Evolutionary conservation across 2,113 vertebrate genomes (phyloP).

Genomic region (Dicaeum eximium): DNA sequence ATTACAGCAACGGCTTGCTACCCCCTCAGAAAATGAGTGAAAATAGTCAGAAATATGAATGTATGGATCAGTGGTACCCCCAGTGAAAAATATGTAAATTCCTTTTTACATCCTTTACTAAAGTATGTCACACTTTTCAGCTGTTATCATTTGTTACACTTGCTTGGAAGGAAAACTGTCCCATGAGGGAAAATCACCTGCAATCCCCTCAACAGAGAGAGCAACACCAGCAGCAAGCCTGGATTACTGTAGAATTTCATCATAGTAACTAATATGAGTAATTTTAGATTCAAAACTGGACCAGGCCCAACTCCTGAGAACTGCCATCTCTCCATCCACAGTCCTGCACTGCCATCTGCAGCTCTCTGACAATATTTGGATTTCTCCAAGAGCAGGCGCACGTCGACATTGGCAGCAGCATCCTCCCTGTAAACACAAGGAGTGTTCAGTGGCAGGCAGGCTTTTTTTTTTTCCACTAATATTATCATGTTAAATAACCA

Average conservation of each 20-base stretch:
- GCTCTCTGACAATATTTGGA: not conserved
- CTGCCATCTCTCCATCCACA: not conserved
- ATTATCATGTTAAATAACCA: not conserved
- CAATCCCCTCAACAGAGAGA: not conserved
- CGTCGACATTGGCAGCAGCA: not conserved
- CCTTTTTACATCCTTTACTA: not conserved
- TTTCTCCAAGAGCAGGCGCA: not conserved
- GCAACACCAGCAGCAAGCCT: not conserved
- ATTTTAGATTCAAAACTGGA: not conserved
- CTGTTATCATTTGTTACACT: not conserved
- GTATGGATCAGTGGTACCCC: not conserved
- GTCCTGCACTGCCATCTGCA: slow-evolving; percentile 47
- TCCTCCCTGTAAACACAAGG: not conserved
- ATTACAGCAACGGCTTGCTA: not conserved
- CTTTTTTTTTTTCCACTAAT: not conserved
- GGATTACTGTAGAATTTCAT: not conserved
- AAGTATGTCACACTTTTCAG: not conserved
- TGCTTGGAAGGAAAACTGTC: not conserved
- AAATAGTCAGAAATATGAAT: not conserved
- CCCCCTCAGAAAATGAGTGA: not conserved
- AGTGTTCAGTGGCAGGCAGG: not conserved
- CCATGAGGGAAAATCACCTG: not conserved
- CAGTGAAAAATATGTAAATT: not conserved
- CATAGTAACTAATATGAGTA: not conserved
- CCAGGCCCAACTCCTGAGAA: not conserved